Evolutionary conservation across 2,888 invertebrate genomes (phyloP).

Genomic region (Drosophila anomelani): DNA sequence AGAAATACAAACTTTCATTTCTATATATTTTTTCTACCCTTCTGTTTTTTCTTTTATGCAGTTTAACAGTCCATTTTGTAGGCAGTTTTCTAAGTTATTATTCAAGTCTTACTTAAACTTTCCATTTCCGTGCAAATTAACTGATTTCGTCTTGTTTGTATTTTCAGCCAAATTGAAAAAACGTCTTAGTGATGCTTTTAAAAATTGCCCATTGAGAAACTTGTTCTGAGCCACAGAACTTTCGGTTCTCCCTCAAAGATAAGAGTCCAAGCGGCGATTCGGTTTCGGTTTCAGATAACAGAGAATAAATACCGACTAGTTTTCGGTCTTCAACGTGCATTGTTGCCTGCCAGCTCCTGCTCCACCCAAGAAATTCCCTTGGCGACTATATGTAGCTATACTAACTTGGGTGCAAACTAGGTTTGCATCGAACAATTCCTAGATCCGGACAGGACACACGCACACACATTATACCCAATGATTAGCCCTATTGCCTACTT

Average conservation of each 20-base stretch:
- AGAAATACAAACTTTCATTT: slow-evolving; percentile 58
- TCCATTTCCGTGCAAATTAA: slow-evolving; percentile 41
- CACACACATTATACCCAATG: slow-evolving; percentile 13
- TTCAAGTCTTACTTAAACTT: slow-evolving; percentile 34
- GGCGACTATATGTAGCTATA: slow-evolving; percentile 58
- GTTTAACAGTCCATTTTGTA: slow-evolving; percentile 57
- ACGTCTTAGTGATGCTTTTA: slow-evolving; percentile 83
- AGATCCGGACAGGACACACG: slow-evolving; percentile 10
- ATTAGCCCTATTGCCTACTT: slow-evolving; percentile 31
- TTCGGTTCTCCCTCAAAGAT: slow-evolving; percentile 24
- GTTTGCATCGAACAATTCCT: slow-evolving; percentile 35
- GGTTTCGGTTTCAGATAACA: slow-evolving; percentile 81
- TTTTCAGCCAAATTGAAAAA: slow-evolving; percentile 83
- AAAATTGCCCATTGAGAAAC: slow-evolving; percentile 82
- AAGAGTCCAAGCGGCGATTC: slow-evolving; percentile 53
- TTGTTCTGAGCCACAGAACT: slow-evolving; percentile 68
- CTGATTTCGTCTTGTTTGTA: slow-evolving; percentile 69
- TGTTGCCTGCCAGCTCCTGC: slow-evolving; percentile 65
- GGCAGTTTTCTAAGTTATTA: slow-evolving; percentile 56
- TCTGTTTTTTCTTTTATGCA: slow-evolving; percentile 50
- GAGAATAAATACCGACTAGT: slow-evolving; percentile 12
- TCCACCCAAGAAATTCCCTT: slow-evolving; percentile 54
- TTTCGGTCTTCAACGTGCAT: slow-evolving; percentile 65
- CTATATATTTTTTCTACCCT: slow-evolving; percentile 46
- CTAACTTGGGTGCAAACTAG: slow-evolving; percentile 63